A percentile compares a stretch with the other conserved stretches of the same genome.
These are phyloP conservation scores for Xanthia togata DNA, from an alignment of 2,888 invertebrate species.

Conservation along the genomic window DNA sequence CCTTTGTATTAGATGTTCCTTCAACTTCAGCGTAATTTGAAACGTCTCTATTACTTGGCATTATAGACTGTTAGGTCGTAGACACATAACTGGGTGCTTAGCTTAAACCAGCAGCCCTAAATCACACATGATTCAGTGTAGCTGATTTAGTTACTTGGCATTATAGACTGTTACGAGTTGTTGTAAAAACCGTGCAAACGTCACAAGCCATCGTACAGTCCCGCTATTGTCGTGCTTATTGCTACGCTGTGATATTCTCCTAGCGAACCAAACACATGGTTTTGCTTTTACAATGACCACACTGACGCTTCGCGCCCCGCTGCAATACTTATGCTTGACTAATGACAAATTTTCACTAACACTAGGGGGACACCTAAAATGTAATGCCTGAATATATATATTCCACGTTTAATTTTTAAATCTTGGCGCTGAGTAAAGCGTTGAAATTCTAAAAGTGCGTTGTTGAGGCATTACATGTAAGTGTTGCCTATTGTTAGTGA, in stretches of 20 bases:
- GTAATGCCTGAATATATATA: background rate
- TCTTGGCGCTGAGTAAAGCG: too few relatives aligned
- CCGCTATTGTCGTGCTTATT: too few relatives aligned
- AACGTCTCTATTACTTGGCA: constrained; percentile 42
- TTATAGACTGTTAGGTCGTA: constrained; percentile 5
- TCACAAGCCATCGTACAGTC: too few relatives aligned
- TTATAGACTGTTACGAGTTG: too few relatives aligned
- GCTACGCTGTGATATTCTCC: background rate
- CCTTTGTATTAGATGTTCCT: constrained; percentile 19
- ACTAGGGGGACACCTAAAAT: background rate
- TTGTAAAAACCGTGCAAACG: too few relatives aligned
- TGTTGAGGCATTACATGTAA: background rate
- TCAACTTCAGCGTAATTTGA: constrained; percentile 48
- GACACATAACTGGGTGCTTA: background rate
- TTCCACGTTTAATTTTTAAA: too few relatives aligned
- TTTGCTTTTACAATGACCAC: background rate
- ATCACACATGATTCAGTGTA: too few relatives aligned
- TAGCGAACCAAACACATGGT: background rate
- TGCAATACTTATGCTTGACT: background rate
- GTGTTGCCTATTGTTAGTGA: background rate
- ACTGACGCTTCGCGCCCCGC: background rate
- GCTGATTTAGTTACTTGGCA: too few relatives aligned
- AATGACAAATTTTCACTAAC: background rate
- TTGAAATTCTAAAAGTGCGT: background rate
- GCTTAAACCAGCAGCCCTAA: background rate